Evolutionary conservation across 2,888 invertebrate species (phyloP), one percentile per base, ranked within the genome.

Genomic region (Caenorhabditis zanzibari): DNA sequence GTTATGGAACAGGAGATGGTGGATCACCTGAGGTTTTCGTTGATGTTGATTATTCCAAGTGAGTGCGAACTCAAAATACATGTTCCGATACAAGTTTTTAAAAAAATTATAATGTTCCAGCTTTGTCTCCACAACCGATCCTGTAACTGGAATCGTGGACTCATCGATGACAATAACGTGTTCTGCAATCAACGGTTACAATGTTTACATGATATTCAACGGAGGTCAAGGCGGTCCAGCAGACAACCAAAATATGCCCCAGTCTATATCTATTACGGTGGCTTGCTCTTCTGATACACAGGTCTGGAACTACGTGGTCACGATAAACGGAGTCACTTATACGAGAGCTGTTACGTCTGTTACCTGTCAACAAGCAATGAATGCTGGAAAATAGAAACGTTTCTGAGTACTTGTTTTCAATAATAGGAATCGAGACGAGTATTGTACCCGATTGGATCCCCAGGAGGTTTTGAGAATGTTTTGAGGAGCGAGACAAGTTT

Each of bases 161-260:
- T 24, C 71, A 3, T 16, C 28, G 22, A 47, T 79, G 32, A 63
- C 71, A 24, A 63, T 79, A 44, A 24, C 63, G 0, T 79, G 79
- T 14, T 24, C 71, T 24, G 79, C 79, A 9, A 38, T 79, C 35
- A 64, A 54, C 22, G 58, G 58, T 14, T 79, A 79, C 71, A 79
- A 71, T 63, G 52, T 49, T 0, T 79, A 71, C 38, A 79, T 79
- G 79, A n/a, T 54, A 16, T 79, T 79, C 71, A 79, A 79, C 28
- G 58, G 32, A 14, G 58, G 58, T 9, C 71, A 63, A 19, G 79
- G 71, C 4, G 79, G 79, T 2, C 79, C 79, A 2, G 24, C 22
- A 12, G 79, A 79, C 44, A 79, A 79, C 22, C 54, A 56, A 19
- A 41, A 52, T 12, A 24, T 56, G 16, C 63, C 79, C 14, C 79